A percentile compares a stretch with the other conserved stretches of the same genome.
Conservation (phyloP, 2,888 invertebrate genomes). For the Acanthococcus lagerstroemiae region DNA sequence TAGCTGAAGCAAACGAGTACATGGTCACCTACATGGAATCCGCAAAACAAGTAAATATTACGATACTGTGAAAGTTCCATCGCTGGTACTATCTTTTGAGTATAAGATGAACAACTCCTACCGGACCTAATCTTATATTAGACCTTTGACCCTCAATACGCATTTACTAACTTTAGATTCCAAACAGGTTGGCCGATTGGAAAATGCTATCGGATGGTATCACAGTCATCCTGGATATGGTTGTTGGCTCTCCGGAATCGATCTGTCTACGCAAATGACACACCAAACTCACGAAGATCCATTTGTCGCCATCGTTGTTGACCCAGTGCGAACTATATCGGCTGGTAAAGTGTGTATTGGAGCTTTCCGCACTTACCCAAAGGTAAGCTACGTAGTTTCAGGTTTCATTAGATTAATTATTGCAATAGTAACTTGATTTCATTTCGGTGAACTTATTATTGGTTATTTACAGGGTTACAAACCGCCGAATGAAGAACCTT, state of each 20-base stretch:
- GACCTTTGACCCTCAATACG: too few species aligned
- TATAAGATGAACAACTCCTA: too few species aligned
- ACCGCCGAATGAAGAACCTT: constrained; percentile 96
- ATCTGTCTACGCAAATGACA: constrained; percentile 97
- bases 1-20: constrained; percentile 98
- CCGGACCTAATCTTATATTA: too few species aligned
- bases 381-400: constrained; percentile 48
- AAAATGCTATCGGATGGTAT: constrained; percentile 99
- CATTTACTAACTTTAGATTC: constrained; percentile 1
- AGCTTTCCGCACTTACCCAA: constrained; percentile 83
- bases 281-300: constrained; percentile 99
- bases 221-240: constrained; percentile 99
- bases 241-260: constrained; percentile 98
- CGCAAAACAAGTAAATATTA: constrained; percentile 70
- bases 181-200: constrained; percentile 72
- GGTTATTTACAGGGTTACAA: constrained; percentile 69
- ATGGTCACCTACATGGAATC: constrained; percentile 99
- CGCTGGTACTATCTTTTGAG: too few species aligned
- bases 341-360: constrained; percentile 99
- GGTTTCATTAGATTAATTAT: constrained; percentile 3
- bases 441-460: neutral
- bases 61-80: neutral
- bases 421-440: neutral
- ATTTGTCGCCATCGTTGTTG: constrained; percentile 96
- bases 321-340: constrained; percentile 94